phyloP scores from a whole-genome alignment of 2,797 vertebrate species.

The Myotis pilosus region DNA sequence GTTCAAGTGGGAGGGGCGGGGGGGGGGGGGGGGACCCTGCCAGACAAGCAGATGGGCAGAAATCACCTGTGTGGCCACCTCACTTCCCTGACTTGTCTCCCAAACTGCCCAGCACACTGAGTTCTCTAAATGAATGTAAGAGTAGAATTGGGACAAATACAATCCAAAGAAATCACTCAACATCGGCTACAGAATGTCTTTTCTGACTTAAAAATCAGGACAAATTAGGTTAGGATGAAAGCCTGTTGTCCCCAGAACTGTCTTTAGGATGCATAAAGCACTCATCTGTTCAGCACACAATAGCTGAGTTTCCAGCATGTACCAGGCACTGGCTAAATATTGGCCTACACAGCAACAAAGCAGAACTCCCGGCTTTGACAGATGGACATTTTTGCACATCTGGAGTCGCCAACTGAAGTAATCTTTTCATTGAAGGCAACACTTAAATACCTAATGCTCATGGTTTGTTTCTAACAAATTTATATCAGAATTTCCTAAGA shows the following conservation, averaged over 20 bases:
- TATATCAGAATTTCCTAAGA: neutral
- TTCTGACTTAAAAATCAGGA: neutral
- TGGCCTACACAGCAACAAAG: neutral
- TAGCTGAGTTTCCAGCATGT: fast-evolving
- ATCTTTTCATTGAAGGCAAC: neutral
- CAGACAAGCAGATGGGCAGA: neutral
- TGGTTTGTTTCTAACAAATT: neutral
- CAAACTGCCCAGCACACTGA: too few species aligned
- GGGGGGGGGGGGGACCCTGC: neutral
- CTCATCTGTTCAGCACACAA: neutral
- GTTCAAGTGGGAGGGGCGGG: fast-evolving
- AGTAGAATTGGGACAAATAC: neutral
- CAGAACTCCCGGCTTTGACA: neutral
- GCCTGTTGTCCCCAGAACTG: neutral
- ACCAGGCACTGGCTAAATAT: neutral
- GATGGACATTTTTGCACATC: fast-evolving
- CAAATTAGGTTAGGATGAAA: neutral
- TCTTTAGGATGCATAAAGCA: neutral
- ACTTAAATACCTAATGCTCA: neutral
- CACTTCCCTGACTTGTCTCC: neutral
- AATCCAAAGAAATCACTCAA: neutral
- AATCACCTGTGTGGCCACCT: neutral
- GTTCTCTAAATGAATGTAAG: neutral
- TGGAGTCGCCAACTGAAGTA: neutral
- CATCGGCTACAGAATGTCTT: neutral